A percentile compares a stretch with the other conserved stretches of the same genome.
Evolutionary conservation across 64 coral and sea anemone species (phyloP).

Genomic region (Catalaphyllia jardinei): DNA sequence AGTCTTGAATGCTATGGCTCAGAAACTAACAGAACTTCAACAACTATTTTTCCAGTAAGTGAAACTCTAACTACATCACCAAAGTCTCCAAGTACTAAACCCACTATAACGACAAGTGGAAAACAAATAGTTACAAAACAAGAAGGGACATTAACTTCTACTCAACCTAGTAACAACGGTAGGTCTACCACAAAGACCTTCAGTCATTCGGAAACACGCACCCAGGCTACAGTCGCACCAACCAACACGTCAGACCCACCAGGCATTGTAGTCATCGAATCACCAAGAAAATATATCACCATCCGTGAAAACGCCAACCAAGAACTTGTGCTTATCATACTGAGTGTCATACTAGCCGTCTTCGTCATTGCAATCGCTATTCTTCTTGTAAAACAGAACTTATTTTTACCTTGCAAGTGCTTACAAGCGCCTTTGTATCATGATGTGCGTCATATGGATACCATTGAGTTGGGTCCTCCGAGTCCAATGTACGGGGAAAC

Average conservation of each 20-base stretch:
- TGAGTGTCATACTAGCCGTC: constrained; percentile 80
- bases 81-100: constrained; percentile 3
- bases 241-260: neutral
- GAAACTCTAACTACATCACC: constrained; percentile 20
- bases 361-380: constrained; percentile 81
- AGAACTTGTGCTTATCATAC: constrained; percentile 84
- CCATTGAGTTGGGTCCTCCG: constrained; percentile 70
- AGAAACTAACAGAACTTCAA: neutral
- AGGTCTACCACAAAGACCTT: neutral
- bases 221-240: neutral
- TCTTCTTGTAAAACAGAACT: constrained; percentile 75
- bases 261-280: constrained; percentile 71
- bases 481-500: constrained; percentile 44
- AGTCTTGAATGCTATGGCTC: constrained; percentile 84
- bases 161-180: constrained; percentile 14
- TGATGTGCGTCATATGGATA: constrained; percentile 67
- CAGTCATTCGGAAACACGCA: neutral
- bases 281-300: constrained; percentile 76
- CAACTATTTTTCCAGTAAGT: neutral
- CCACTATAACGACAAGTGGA: neutral
- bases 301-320: constrained; percentile 80
- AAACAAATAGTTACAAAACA: neutral
- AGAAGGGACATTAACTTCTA: neutral
- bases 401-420: constrained; percentile 83
- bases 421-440: constrained; percentile 49